phyloP scores from a whole-genome alignment of 2,797 vertebrate species.

The Capromys pilorides region DNA sequence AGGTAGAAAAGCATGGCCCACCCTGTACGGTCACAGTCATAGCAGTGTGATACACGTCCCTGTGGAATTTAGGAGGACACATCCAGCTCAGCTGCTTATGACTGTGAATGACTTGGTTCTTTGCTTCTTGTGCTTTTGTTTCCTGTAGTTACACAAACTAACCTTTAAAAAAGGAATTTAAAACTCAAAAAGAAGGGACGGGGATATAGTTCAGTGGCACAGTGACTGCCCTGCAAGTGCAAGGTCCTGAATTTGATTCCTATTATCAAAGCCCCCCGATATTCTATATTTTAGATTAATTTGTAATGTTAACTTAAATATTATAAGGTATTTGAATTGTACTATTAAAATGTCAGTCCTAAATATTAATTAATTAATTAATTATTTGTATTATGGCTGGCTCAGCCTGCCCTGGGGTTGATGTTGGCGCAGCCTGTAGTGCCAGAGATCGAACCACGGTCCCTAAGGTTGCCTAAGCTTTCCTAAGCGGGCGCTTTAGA shows the following conservation, averaged over 20 bases:
- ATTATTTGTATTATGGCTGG: too few species aligned
- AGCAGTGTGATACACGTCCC: background rate
- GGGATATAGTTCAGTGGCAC: too few species aligned
- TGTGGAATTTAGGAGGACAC: background rate
- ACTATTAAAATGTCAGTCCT: background rate
- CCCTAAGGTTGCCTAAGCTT: too few species aligned
- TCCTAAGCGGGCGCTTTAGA: too few species aligned
- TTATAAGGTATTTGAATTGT: background rate
- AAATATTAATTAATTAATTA: too few species aligned
- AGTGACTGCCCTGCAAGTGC: too few species aligned
- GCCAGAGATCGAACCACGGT: too few species aligned
- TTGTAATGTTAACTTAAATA: slow-evolving; percentile 51
- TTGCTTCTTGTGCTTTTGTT: background rate
- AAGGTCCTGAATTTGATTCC: too few species aligned
- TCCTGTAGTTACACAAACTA: background rate
- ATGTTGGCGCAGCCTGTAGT: too few species aligned
- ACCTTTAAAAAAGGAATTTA: background rate
- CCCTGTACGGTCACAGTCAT: background rate
- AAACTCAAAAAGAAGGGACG: background rate
- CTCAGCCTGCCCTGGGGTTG: too few species aligned
- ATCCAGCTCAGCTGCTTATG: background rate
- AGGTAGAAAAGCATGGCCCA: background rate
- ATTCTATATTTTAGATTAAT: slow-evolving; percentile 1
- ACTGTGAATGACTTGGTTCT: background rate
- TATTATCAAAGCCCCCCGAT: background rate